phyloP scores from a whole-genome alignment of 2,797 vertebrate genomes.

The Gymnothorax javanicus region DNA sequence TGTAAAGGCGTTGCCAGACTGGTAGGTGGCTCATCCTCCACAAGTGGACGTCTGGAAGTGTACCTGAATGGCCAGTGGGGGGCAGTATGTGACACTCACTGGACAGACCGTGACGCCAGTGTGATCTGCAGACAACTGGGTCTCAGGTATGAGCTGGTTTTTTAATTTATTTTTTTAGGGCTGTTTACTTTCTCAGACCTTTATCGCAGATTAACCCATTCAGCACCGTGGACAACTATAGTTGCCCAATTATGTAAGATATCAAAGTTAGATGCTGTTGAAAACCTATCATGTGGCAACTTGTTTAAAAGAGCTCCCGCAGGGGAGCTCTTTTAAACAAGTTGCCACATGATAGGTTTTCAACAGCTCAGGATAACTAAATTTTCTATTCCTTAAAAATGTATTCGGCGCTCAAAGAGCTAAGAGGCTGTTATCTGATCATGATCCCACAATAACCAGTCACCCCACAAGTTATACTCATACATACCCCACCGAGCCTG shows the following conservation, averaged over 20 bases:
- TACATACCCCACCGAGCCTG: not conserved
- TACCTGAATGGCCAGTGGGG: slow-evolving; percentile 80
- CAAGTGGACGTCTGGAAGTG: slow-evolving; percentile 72
- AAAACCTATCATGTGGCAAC: too few relatives aligned
- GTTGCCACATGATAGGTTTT: too few relatives aligned
- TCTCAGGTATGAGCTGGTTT: slow-evolving; percentile 67
- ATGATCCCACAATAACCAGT: not conserved
- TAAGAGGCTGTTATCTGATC: not conserved
- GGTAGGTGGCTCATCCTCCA: slow-evolving; percentile 63
- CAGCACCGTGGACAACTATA: too few relatives aligned
- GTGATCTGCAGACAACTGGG: slow-evolving; percentile 84
- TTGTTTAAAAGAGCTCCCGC: too few relatives aligned
- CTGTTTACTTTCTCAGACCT: not conserved
- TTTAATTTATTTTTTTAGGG: not conserved
- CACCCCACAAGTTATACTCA: too few relatives aligned
- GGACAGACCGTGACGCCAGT: slow-evolving; percentile 82
- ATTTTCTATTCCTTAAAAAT: too few relatives aligned
- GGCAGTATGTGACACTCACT: slow-evolving; percentile 78
- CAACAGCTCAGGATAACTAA: too few relatives aligned
- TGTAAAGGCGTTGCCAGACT: slow-evolving; percentile 72
- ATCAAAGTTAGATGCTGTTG: too few relatives aligned
- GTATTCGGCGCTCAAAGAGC: too few relatives aligned
- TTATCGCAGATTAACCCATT: not conserved
- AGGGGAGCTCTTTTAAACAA: too few relatives aligned
- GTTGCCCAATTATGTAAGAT: too few relatives aligned